These are phyloP conservation scores for Drosophila kohkoa DNA, from an alignment of 1,140 invertebrate genomes.

Conservation along the genomic window DNA sequence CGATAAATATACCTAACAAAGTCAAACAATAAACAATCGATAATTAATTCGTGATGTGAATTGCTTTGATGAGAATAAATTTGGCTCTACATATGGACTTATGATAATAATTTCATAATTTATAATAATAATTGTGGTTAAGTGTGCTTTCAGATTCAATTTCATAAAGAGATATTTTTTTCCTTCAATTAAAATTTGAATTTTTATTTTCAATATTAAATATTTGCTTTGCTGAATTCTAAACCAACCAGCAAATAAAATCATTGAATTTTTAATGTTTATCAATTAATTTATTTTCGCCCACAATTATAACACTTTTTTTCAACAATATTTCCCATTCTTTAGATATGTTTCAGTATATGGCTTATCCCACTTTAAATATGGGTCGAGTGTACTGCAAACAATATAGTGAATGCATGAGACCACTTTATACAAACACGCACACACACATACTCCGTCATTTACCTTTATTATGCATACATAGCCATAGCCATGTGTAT, in stretches of 20 bases:
- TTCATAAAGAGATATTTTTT: no score
- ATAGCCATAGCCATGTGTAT: neutral
- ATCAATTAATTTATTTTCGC: constrained; percentile 12
- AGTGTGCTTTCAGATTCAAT: no score
- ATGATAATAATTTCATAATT: no score
- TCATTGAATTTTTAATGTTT: constrained; percentile 4
- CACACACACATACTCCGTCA: neutral
- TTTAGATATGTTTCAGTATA: constrained; percentile 14
- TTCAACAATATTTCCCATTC: constrained; percentile 27
- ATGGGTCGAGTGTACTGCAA: constrained; percentile 43
- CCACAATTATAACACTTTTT: constrained; percentile 22
- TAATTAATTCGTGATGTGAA: no score
- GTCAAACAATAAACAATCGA: no score
- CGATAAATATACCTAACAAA: no score
- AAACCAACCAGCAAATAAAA: neutral
- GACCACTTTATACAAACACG: neutral
- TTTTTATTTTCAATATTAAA: neutral
- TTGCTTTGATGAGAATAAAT: no score
- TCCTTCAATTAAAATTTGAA: no score
- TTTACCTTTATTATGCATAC: neutral
- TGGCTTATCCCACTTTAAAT: constrained; percentile 37
- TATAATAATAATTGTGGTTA: no score
- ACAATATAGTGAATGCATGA: constrained; percentile 32
- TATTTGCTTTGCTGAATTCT: neutral
- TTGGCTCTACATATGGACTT: no score